phyloP scores from a whole-genome alignment of 2,113 vertebrate species.

The Patagioenas fasciata region DNA sequence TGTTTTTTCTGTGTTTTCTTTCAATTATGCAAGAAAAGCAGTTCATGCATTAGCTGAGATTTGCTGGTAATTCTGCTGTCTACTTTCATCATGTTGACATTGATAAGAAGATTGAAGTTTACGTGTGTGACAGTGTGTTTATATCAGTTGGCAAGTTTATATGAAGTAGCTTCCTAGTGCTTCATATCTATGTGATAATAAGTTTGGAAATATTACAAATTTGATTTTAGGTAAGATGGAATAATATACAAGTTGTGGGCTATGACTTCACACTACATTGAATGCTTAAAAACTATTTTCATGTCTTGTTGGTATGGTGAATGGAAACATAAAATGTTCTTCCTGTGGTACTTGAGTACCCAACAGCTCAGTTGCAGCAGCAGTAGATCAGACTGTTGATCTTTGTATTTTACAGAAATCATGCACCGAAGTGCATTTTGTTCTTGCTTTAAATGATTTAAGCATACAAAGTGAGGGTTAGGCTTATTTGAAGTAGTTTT shows the following conservation, averaged over 20 bases:
- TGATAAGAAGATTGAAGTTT: background rate
- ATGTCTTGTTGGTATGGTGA: background rate
- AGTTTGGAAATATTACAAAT: background rate
- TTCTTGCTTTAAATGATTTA: constrained; percentile 51
- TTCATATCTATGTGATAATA: background rate
- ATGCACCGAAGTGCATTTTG: constrained; percentile 26
- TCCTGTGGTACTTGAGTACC: constrained; percentile 47
- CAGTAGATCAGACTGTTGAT: background rate
- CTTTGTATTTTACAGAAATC: constrained; percentile 45
- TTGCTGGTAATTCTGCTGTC: background rate
- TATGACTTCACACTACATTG: constrained; percentile 31
- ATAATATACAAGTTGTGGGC: background rate
- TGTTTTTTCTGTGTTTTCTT: constrained; percentile 43
- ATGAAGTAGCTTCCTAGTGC: background rate
- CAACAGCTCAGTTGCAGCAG: constrained; percentile 24
- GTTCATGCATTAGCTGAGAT: background rate
- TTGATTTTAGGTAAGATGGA: background rate
- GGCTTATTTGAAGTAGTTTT: constrained; percentile 54
- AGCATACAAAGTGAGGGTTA: constrained; percentile 10
- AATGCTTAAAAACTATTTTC: constrained; percentile 43
- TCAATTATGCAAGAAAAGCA: background rate
- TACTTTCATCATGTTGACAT: background rate
- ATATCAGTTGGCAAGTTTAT: rapidly evolving
- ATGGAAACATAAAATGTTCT: constrained; percentile 54
- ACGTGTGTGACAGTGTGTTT: background rate